Evolutionary conservation across 2,113 vertebrate species (phyloP), one percentile per base, ranked within the genome.

Genomic region (Oenanthe oenanthe): DNA sequence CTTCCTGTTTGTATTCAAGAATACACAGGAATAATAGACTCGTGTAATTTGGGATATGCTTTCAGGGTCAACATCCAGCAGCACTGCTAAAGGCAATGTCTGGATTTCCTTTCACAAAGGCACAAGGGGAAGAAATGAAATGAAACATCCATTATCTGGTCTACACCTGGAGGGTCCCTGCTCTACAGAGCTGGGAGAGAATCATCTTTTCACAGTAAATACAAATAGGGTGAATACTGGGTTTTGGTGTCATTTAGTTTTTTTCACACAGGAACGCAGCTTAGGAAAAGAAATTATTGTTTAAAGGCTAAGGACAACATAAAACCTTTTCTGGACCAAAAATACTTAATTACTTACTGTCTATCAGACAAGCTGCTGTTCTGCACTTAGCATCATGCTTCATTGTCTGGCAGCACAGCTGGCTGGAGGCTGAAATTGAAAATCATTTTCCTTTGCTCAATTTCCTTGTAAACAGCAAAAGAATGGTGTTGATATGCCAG

Each of bases 401-500:
- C 88, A 84, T 90, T 96, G 93, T 92, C 93, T 94, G 78, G 73
- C 53, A 67, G 60, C 38, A 67, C 51, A 84, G 75, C 92, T 84
- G 88, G 45, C 90, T 82, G 75, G 79, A 92, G 85, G 63, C 75
- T 92, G 78, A 93, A 89, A 93, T 18, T 77, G 63, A 93, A 96
- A 95, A 96, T 93, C 1, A 90, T 85, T 96, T 96, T 80, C 68
- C 88, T 94, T 90, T 93, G 85, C 94, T 93, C 95, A 95, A 83
- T 96, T 95, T 95, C 75, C 82, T 94, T 93, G 89, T 70, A 85
- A 95, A 94, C 75, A 94, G 82, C 51, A 84, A 74, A 92, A 93
- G 67, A 94, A 95, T 94, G 31, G 88, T 86, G 78, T 74, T 89
- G 75, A 83, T 84, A 86, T 0, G 6, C 36, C 93, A 95, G 82